Conservation (phyloP, 2,888 invertebrate genomes). For the Cataglyphis altisquamis region DNA sequence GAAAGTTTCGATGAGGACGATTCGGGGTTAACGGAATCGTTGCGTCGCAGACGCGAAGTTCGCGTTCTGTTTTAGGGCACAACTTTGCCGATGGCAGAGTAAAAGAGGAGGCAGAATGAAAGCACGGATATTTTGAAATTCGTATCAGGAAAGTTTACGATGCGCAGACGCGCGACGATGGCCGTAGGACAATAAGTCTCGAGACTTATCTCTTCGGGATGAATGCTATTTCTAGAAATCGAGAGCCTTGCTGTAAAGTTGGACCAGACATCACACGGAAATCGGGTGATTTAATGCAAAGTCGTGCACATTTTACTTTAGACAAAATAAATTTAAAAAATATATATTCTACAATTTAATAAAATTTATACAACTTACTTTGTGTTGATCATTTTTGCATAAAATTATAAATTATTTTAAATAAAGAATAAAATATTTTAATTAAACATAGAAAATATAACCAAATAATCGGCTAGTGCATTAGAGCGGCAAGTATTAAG, state of each 20-base stretch:
- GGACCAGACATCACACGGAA: neutral
- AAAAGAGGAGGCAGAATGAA: neutral
- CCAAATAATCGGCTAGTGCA: neutral
- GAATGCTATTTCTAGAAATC: constrained; percentile 34
- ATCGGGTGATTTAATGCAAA: neutral
- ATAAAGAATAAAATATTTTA: neutral
- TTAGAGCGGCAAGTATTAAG: constrained; percentile 2
- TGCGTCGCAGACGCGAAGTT: constrained; percentile 61
- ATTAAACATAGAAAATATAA: neutral
- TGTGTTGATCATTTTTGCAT: neutral
- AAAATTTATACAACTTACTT: neutral
- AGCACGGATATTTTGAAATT: constrained; percentile 54
- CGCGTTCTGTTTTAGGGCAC: constrained; percentile 55
- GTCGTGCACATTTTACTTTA: neutral
- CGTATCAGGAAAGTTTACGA: constrained; percentile 63
- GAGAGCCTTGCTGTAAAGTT: constrained; percentile 16
- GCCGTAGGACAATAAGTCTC: constrained; percentile 31
- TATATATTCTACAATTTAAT: neutral
- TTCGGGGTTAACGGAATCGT: constrained; percentile 61
- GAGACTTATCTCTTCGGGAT: constrained; percentile 35
- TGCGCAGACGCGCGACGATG: constrained; percentile 33
- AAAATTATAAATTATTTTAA: neutral
- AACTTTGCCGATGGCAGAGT: constrained; percentile 48
- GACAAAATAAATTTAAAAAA: neutral
- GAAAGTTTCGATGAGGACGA: constrained; percentile 59